phyloP scores from a whole-genome alignment of 2,888 invertebrate genomes.

The Temnothorax ravouxi region DNA sequence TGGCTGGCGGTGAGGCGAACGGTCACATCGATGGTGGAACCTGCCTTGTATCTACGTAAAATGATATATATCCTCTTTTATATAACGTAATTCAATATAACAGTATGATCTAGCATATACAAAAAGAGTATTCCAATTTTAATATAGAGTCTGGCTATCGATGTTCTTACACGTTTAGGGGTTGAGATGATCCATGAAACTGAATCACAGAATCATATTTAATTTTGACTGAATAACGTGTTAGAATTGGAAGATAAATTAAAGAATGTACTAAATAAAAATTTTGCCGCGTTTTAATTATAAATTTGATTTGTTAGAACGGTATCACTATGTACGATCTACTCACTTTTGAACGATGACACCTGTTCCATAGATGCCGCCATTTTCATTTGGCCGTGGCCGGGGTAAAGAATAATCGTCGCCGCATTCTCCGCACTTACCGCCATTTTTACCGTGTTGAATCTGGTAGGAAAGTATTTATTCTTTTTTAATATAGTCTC shows the following conservation, averaged over 20 bases:
- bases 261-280: background rate
- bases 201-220: background rate
- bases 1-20: slow-evolving; percentile 87
- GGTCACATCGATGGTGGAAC: slow-evolving; percentile 79
- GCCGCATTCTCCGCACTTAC: slow-evolving; percentile 88
- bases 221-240: background rate
- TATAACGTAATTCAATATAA: background rate
- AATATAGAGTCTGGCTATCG: background rate
- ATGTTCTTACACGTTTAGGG: background rate
- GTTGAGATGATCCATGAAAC: background rate
- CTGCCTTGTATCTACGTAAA: slow-evolving; percentile 80
- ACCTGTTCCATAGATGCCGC: slow-evolving; percentile 87
- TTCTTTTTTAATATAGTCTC: background rate
- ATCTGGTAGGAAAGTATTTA: slow-evolving; percentile 23
- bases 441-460: slow-evolving; percentile 79
- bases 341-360: slow-evolving; percentile 85
- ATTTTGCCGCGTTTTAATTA: background rate
- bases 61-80: background rate
- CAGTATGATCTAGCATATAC: background rate
- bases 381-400: slow-evolving; percentile 88
- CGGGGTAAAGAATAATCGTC: slow-evolving; percentile 86
- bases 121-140: background rate
- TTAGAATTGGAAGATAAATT: background rate
- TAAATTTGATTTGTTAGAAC: background rate
- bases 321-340: background rate